Conservation (phyloP, 2,113 vertebrate species). For the Arenaria interpres region DNA sequence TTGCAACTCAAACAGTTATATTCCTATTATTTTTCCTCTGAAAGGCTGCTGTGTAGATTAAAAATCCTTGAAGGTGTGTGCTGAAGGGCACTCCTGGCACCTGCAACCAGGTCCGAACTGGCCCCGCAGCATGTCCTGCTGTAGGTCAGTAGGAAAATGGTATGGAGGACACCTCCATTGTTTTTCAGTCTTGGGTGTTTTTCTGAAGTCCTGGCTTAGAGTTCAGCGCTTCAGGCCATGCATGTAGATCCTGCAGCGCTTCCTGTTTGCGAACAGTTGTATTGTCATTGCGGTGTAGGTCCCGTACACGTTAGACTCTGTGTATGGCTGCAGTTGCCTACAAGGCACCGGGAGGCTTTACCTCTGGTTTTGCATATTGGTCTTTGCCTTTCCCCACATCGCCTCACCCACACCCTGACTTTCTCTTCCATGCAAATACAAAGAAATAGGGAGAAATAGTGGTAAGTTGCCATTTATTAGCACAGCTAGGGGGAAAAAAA, state of each 20-base stretch:
- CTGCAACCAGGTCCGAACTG: background rate
- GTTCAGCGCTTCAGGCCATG: background rate
- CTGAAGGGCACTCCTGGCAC: background rate
- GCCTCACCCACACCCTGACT: background rate
- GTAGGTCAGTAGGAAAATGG: background rate
- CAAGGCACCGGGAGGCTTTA: fast-evolving
- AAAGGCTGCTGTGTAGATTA: background rate
- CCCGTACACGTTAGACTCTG: fast-evolving
- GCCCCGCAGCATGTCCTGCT: background rate
- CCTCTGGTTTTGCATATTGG: background rate
- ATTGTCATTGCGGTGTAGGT: background rate
- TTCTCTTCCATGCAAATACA: background rate
- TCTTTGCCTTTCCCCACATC: background rate
- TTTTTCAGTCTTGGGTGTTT: background rate
- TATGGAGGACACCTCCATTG: background rate
- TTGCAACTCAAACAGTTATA: background rate
- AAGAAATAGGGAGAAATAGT: background rate
- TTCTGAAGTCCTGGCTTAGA: background rate
- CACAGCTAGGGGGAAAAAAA: background rate
- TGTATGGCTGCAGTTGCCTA: background rate
- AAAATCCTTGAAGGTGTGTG: fast-evolving
- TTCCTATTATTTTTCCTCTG: background rate
- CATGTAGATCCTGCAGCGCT: background rate
- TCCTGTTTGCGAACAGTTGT: background rate
- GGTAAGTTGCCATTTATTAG: background rate